phyloP scores from a whole-genome alignment of 37 sponge, comb jelly and placozoan species.

The Tethya wilhelma region DNA sequence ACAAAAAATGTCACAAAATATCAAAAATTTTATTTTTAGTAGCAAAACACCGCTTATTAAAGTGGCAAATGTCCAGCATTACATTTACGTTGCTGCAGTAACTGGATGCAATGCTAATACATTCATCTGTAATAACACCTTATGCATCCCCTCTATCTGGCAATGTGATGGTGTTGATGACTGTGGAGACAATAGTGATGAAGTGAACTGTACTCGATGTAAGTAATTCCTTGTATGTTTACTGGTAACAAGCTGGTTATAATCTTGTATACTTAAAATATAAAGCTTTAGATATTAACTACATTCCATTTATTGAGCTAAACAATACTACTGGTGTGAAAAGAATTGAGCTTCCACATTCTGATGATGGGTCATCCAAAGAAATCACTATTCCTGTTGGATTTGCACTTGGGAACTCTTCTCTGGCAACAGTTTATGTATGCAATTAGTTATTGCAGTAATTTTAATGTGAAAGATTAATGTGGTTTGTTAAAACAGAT shows the following conservation, averaged over 20 bases:
- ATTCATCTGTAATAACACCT: constrained; percentile 8
- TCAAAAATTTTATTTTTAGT: too few species aligned
- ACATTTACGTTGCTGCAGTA: too few species aligned
- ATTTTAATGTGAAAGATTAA: neutral
- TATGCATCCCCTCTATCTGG: constrained; percentile 18
- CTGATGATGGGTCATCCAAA: constrained; percentile 2
- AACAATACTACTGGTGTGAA: constrained; percentile 3
- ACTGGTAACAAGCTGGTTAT: neutral
- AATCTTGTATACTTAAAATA: neutral
- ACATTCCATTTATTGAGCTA: constrained; percentile 16
- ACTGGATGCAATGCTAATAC: constrained; percentile 2
- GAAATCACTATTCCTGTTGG: constrained; percentile 10
- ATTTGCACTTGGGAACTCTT: constrained; percentile 3
- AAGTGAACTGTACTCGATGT: constrained; percentile 6
- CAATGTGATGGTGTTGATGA: constrained; percentile 26
- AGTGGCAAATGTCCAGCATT: too few species aligned
- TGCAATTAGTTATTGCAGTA: neutral
- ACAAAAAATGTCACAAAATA: too few species aligned
- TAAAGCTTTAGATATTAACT: constrained; percentile 6
- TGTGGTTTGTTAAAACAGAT: neutral
- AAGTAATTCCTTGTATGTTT: neutral
- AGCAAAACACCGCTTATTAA: too few species aligned
- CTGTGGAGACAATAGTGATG: constrained; percentile 44
- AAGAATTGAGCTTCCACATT: neutral
- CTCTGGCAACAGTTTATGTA: constrained; percentile 15